Base-by-base conservation (phyloP, 2,888 invertebrate genomes). In the Didymodactylos carnosus region DNA sequence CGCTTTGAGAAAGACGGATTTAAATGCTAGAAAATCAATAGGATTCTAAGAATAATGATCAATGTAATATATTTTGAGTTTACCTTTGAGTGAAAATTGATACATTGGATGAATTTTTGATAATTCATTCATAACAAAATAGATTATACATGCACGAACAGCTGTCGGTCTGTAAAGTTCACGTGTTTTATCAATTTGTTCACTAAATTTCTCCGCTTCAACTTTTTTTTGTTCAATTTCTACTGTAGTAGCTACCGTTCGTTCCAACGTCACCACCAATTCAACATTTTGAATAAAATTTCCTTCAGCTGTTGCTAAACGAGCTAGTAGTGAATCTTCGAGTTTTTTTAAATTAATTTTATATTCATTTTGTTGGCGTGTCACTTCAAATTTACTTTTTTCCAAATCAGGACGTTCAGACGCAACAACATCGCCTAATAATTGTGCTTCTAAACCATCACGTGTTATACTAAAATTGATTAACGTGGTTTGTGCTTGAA, bases 1-100 rank as follows among this genome's bases (percentile, higher is more conserved):
- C 25, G 94, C 94, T 81, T 93, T 94, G 86, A 93, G 92, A 82
- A 94, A 94, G 40, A 94, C 94, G n/a, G 93, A 92, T 83, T 91
- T 92, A 84, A 94, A 94, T 2, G 94, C 93, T 91, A 91, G 79
- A 43, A 43, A 43, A 13, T 14, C n/a, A n/a, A n/a, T n/a, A n/a
- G 19, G 14, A 19, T 16, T 16, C 13, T 29, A 39, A 35, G 7
- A 13, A 16, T 16, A 43, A 43, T 43, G 19, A 16, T 16, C 16
- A 16, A 43, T 16, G 13, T 43, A 16, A 43, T 43, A 16, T 43
- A 43, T 43, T 16, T 16, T 43, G 43, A 16, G 89, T 88, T 83
- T 43, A 43, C 43, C 92, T 88, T 91, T 90, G 77, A 93, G 83
- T 0, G 92, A 90, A 84, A 92, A 93, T 82, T 92, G 91, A 85